Conservation (phyloP, 2,888 invertebrate genomes). For the Caenorhabditis wallacei region DNA sequence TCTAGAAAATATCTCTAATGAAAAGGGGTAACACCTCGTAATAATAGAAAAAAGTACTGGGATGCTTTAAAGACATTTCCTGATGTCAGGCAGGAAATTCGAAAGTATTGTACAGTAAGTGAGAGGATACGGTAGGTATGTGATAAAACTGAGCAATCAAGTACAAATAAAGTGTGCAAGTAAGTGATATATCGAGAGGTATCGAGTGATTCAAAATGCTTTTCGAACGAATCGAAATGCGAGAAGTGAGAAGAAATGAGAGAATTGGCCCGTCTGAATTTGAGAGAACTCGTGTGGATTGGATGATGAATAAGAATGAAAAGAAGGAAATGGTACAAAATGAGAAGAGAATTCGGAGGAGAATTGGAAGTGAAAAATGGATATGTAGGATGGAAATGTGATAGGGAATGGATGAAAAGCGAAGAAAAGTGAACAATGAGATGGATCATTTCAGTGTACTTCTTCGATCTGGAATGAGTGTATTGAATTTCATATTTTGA, state of each 20-base stretch:
- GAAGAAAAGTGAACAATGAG: neutral
- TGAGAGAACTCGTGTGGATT: constrained; percentile 39
- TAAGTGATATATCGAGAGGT: constrained; percentile 24
- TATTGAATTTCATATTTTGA: constrained; percentile 6
- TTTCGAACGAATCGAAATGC: constrained; percentile 11
- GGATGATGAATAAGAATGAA: constrained; percentile 33
- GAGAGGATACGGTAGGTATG: constrained; percentile 8
- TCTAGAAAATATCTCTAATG: constrained; percentile 39
- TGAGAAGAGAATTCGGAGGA: neutral
- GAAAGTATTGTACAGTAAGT: constrained; percentile 35
- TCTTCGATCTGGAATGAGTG: constrained; percentile 45
- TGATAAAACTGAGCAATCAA: constrained; percentile 51
- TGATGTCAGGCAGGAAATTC: neutral
- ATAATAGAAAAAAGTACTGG: constrained; percentile 31
- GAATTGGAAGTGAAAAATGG: constrained; percentile 33
- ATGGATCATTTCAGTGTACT: constrained; percentile 7
- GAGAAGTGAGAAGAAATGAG: neutral
- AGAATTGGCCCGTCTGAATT: constrained; percentile 22
- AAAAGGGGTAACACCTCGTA: constrained; percentile 38
- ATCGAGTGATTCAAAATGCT: constrained; percentile 24
- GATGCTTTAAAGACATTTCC: constrained; percentile 30
- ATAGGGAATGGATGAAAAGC: constrained; percentile 18
- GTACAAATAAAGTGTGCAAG: constrained; percentile 39
- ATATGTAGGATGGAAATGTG: constrained; percentile 40
- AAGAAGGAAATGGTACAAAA: constrained; percentile 30